Evolutionary conservation across 1,140 invertebrate genomes (phyloP).

Genomic region (Drosophila ananassae): DNA sequence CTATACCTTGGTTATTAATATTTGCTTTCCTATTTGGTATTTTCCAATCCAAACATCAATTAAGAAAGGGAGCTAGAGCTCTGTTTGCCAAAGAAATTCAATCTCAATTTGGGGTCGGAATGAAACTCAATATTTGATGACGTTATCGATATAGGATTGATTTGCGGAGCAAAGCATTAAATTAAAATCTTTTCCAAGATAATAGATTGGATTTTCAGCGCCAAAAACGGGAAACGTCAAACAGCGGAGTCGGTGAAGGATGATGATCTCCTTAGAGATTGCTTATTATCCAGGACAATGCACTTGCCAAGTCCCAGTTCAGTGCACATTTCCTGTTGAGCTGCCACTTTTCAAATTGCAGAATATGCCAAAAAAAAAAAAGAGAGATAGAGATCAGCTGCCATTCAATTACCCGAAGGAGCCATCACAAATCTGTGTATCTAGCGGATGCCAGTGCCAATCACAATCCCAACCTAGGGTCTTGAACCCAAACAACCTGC

Average conservation of each 20-base stretch:
- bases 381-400: conserved; percentile 34
- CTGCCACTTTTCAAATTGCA: conserved; percentile 29
- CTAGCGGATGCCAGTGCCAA: conserved; percentile 41
- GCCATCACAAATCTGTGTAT: conserved; percentile 8
- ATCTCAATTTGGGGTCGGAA: background rate
- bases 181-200: conserved; percentile 30
- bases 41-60: background rate
- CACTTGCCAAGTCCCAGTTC: conserved; percentile 43
- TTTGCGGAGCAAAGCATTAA: conserved; percentile 26
- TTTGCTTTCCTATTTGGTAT: background rate
- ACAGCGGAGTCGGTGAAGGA: conserved; percentile 48
- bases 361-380: background rate
- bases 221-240: conserved; percentile 52
- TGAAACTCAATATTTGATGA: conserved; percentile 33
- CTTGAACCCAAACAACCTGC: conserved; percentile 22
- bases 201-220: conserved; percentile 22
- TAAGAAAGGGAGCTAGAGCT: background rate
- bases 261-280: conserved; percentile 56
- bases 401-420: conserved; percentile 34
- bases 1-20: no score
- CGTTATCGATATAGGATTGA: conserved; percentile 36
- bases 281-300: conserved; percentile 37
- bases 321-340: conserved; percentile 63
- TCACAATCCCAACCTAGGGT: background rate
- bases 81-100: conserved; percentile 8